Conservation (phyloP, 2,113 vertebrate genomes). For the Irena cyanogastra region DNA sequence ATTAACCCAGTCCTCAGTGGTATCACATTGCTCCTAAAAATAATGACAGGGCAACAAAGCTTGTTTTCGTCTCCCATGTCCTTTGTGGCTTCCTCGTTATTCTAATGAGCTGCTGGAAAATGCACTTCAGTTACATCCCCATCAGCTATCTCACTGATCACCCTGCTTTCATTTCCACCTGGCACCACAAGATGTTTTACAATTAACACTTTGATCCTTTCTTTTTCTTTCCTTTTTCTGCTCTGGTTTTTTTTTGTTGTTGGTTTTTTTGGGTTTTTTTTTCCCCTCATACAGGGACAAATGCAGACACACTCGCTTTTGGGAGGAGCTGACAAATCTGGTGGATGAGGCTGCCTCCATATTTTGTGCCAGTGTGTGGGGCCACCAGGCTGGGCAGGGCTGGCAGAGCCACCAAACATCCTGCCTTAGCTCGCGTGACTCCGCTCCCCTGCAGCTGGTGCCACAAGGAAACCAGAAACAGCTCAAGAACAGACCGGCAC, state of each 20-base stretch:
- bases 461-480: conserved; percentile 5
- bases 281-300: neutral
- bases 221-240: neutral
- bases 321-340: neutral
- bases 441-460: neutral
- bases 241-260: neutral
- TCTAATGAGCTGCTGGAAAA: conserved; percentile 39
- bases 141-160: conserved; percentile 10
- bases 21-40: conserved; percentile 45
- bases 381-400: neutral
- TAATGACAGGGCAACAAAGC: conserved; percentile 49
- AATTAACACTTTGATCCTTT: conserved; percentile 47
- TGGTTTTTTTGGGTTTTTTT: neutral
- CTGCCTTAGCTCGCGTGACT: neutral
- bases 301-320: neutral
- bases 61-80: conserved; percentile 9
- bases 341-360: neutral
- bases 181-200: neutral
- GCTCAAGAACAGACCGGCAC: neutral
- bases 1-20: conserved; percentile 20
- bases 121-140: neutral
- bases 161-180: conserved; percentile 51
- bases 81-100: conserved; percentile 29
- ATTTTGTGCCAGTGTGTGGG: neutral
- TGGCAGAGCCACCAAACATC: neutral